Percentiles rank a stretch among this genome's conserved stretches.
phyloP scores from a whole-genome alignment of 2,888 invertebrate genomes.

The Uloborus plumipes region DNA sequence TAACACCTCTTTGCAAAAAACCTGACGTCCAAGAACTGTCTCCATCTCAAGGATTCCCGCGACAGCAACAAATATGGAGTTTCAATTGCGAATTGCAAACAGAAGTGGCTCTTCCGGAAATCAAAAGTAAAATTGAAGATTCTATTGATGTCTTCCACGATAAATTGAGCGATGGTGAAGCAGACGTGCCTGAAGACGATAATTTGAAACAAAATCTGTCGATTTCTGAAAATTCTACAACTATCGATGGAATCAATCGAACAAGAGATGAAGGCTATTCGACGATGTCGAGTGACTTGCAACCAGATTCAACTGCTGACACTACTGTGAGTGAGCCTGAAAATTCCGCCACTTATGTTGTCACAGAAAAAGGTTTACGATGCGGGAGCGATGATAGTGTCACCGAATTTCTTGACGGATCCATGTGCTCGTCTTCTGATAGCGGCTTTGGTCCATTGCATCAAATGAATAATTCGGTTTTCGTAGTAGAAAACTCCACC shows the following conservation, averaged over 20 bases:
- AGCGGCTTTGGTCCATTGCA: slow-evolving; percentile 57
- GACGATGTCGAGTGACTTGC: slow-evolving; percentile 86
- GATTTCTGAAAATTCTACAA: slow-evolving; percentile 39
- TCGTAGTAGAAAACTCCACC: not conserved
- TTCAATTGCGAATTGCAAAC: slow-evolving; percentile 47
- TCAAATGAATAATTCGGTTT: slow-evolving; percentile 22
- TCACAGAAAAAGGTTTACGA: slow-evolving; percentile 28
- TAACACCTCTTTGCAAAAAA: slow-evolving; percentile 13
- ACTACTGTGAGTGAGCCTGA: slow-evolving; percentile 56
- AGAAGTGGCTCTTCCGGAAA: slow-evolving; percentile 28
- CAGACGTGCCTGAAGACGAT: not conserved
- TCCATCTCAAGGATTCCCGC: slow-evolving; percentile 35
- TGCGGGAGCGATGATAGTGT: slow-evolving; percentile 57
- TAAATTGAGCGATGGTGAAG: slow-evolving; percentile 24
- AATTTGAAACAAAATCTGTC: slow-evolving; percentile 21
- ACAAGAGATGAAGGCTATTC: slow-evolving; percentile 87
- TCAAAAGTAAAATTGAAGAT: slow-evolving; percentile 19
- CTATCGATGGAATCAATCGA: slow-evolving; percentile 68
- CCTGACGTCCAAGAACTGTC: slow-evolving; percentile 7
- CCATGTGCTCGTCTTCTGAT: slow-evolving; percentile 59
- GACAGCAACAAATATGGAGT: slow-evolving; percentile 52
- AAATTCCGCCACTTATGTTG: slow-evolving; percentile 41
- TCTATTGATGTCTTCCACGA: slow-evolving; percentile 34
- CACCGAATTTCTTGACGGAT: slow-evolving; percentile 54
- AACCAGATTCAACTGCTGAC: slow-evolving; percentile 75